Base-by-base conservation (phyloP, 37 sponge, comb jelly and placozoan species). In the Bolinopsis microptera region DNA sequence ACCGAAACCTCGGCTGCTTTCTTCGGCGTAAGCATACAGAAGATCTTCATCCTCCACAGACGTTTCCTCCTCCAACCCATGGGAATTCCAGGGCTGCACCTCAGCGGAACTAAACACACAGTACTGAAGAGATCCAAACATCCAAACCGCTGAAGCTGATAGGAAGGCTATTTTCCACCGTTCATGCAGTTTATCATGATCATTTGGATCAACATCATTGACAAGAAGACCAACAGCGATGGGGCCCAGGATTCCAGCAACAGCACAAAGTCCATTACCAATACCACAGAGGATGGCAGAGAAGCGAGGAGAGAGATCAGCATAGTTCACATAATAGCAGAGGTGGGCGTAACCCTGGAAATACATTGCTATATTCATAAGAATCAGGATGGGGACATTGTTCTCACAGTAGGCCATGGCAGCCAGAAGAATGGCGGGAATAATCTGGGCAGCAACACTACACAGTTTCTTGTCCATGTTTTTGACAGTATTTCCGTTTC, bases 361-460 rank as follows among this genome's bases (percentile, higher is more conserved):
- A 27, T 36, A 86, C 90, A 86, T 86, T 8, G 90, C 90, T 28
- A 86, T 13, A 48, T 86, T 86, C 90, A 86, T 86, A 30, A 86
- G 36, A 1, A 86, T 38, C n/a, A 86, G 30, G 1, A 86, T 41
- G 0, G 90, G 90, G 41, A 86, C 48, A 2, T 86, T 86, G 3
- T 41, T 40, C 36, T 28, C 35, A 30, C 37, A 40, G 30, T 24
- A 41, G 26, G 90, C n/a, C 16, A 38, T 36, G 61, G 30, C 24
- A 38, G 13, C 37, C 48, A 86, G 90, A 18, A 86, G n/a, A 9
- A 86, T 40, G n/a, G 61, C 90, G 26, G 90, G 90, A 48, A 86
- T 13, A 23, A 86, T 39, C 90, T 39, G 37, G 1, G 90, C 40
- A 27, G 25, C 37, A 23, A 86, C 25, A 21, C 61, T 48, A 33